These are phyloP conservation scores for Sphecodes monilicornis DNA, from an alignment of 2,888 invertebrate genomes.

Conservation along the genomic window DNA sequence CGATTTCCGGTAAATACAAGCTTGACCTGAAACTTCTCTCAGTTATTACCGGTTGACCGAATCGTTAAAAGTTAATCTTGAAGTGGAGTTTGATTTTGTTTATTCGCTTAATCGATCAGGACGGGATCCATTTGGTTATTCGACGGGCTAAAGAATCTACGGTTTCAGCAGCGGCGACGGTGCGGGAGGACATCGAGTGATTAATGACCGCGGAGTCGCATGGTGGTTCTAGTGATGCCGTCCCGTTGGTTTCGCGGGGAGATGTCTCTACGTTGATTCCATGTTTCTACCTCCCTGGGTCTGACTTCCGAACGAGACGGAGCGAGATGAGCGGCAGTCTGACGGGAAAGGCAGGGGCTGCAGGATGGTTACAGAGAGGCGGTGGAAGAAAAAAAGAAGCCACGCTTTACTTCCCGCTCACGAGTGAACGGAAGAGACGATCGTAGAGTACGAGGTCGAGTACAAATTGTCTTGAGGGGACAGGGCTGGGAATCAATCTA, in stretches of 20 bases:
- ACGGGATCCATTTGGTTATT: constrained; percentile 54
- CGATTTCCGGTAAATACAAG: not conserved
- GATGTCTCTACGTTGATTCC: constrained; percentile 66
- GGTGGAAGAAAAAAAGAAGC: constrained; percentile 60
- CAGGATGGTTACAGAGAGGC: constrained; percentile 18
- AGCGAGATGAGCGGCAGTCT: constrained; percentile 54
- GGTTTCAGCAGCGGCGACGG: constrained; percentile 68
- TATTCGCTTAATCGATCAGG: constrained; percentile 51
- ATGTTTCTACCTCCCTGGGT: constrained; percentile 58
- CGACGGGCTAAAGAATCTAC: constrained; percentile 67
- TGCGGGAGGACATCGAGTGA: constrained; percentile 74
- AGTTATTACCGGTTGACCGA: not conserved
- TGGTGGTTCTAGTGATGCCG: constrained; percentile 76
- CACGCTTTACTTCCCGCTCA: constrained; percentile 77
- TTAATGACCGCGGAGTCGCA: constrained; percentile 79
- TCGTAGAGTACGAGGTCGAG: constrained; percentile 74
- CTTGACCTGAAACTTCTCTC: not conserved
- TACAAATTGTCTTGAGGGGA: constrained; percentile 80
- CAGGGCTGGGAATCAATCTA: constrained; percentile 79
- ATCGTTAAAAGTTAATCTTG: not conserved
- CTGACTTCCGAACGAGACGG: constrained; percentile 71
- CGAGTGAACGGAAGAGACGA: constrained; percentile 76
- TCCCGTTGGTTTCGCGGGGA: constrained; percentile 56
- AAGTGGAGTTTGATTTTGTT: constrained; percentile 80
- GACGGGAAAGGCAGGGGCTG: constrained; percentile 34